Base-by-base conservation (phyloP, 1,140 invertebrate species). In the Coptotermes formosanus region DNA sequence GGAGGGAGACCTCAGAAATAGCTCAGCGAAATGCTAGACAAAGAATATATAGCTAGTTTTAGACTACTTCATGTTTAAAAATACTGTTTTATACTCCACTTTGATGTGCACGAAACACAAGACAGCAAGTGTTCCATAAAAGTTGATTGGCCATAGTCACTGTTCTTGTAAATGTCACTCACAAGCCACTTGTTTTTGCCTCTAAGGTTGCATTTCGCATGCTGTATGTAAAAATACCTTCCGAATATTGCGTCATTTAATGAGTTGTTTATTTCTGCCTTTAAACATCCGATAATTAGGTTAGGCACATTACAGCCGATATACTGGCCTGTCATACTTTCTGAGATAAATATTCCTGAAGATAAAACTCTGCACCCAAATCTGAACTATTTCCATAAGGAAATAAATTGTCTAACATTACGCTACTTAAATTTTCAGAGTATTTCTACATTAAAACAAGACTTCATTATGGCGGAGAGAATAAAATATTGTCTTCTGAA, bases 41-140 rank as follows among this genome's bases (percentile, higher is more conserved):
- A 75, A 75, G 64, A 75, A n/a, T 75, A 25, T 75, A 75, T 30
- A 75, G 64, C 64, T 75, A 75, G 64, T 75, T 75, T 75, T 30
- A 75, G 25, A 75, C 25, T 75, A 75, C 64, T 75, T 75, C 64
- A 75, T 30, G 64, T 75, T 75, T 75, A 75, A 75, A 75, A 75
- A 75, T 75, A 75, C 11, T 75, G 25, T 30, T 23, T 64, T 30
- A 75, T 30, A 75, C 25, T 75, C 64, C 25, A 30, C 25, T 75
- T 75, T 75, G 64, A 75, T 75, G n/a, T 75, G n/a, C 64, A 7
- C 30, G 64, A 75, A 75, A 75, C n/a, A 75, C n/a, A 75, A 75
- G 25, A 75, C 25, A 30, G n/a, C n/a, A 30, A 75, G 25, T 75
- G 64, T 30, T 75, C 64, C 25, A n/a, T 75, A 75, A 75, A 75